Base-by-base conservation (phyloP, 2,888 invertebrate species). In the Pandemis heparana region DNA sequence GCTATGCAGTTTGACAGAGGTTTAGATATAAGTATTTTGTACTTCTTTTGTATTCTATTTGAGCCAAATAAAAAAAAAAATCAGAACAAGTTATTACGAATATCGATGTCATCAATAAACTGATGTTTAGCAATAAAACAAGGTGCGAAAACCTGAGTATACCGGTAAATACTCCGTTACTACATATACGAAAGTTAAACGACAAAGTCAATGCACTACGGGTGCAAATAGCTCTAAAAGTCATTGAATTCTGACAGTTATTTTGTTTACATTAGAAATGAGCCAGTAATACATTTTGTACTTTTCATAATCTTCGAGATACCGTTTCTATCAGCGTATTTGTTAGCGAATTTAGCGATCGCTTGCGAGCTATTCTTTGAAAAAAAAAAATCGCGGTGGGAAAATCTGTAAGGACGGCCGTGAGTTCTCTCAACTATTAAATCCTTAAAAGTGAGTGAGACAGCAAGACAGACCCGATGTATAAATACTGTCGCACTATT, bases 141-240 rank as follows among this genome's bases (percentile, higher is more conserved):
- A 72, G 63, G 60, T 74, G 64, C 16, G 64, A 70, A 74, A 61
- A 70, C 9, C 48, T 18, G 46, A 32, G 64, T n/a, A 60, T 74
- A 74, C 53, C 74, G 74, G 74, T 74, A 74, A 69, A 70, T 53
- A 38, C 41, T 59, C 74, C 74, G 74, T 74, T 74, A 69, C 48
- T 18, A 32, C 38, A 63, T 59, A 73, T 7, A 1, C 41, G 12
- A 38, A 48, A 53, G 23, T 60, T 39, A 60, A 64, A 66, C 62
- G 41, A 32, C 14, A 43, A 63, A 39, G 74, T 74, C 74, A 74
- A 61, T 74, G 74, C 70, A 74, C 74, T 74, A 43, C 16, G 48
- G n/a, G 23, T 23, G 60, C 51, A 61, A 39, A 69, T 61, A 32
- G 51, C 65, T 63, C 48, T 63, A 32, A 65, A 69, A 69, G 69